These are phyloP conservation scores for Saccostrea echinata DNA, from an alignment of 1,140 invertebrate genomes.

Conservation along the genomic window DNA sequence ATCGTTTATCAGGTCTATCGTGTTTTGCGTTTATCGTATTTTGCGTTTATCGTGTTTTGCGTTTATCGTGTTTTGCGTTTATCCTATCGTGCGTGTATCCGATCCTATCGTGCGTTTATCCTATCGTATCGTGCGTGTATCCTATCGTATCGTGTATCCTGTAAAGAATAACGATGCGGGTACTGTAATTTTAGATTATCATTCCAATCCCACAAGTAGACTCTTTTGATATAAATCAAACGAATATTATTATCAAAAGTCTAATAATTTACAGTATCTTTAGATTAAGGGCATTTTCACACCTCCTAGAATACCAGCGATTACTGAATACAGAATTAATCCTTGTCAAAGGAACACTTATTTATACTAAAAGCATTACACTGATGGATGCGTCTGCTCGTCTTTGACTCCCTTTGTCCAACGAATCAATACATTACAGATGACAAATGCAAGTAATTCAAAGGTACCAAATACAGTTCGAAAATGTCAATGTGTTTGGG, in stretches of 20 bases:
- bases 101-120: no score
- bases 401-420: slow-evolving; percentile 7
- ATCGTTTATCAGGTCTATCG: no score
- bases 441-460: slow-evolving; percentile 29
- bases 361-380: slow-evolving; percentile 26
- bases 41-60: no score
- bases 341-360: neutral
- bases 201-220: no score
- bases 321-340: slow-evolving; percentile 3
- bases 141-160: no score
- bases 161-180: no score
- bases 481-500: neutral
- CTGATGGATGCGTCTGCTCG: slow-evolving; percentile 27
- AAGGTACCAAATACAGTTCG: neutral
- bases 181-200: no score
- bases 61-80: no score
- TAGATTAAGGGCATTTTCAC: neutral
- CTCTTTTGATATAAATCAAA: neutral
- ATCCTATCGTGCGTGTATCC: no score
- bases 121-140: no score
- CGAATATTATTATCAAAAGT: neutral
- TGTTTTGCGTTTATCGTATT: no score
- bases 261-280: neutral
- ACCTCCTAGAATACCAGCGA: neutral
- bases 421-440: neutral